Conservation (phyloP, 2,113 vertebrate genomes). For the Rhinogobius similis region DNA sequence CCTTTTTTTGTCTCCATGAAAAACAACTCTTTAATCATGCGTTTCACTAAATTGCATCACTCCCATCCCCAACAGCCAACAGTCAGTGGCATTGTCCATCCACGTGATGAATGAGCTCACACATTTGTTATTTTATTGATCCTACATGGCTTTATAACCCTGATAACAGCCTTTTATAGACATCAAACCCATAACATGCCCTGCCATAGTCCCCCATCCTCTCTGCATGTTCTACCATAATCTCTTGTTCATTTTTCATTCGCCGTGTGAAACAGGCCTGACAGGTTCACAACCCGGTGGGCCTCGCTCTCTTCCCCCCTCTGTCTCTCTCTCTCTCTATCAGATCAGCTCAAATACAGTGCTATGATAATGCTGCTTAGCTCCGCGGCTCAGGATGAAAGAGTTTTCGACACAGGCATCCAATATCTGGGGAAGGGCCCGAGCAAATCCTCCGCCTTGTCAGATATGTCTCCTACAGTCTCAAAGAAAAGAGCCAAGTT, state of each 20-base stretch:
- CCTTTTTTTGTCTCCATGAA: background rate
- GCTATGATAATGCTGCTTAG: conserved; percentile 56
- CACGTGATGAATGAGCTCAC: background rate
- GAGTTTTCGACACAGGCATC: conserved; percentile 46
- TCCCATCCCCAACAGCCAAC: conserved; percentile 5
- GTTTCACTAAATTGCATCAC: conserved; percentile 41
- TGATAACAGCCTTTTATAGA: conserved; percentile 6
- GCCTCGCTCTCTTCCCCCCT: background rate
- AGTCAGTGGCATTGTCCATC: conserved; percentile 3
- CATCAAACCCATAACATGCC: conserved; percentile 12
- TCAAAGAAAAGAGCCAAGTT: conserved; percentile 38
- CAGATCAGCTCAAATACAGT: conserved; percentile 48
- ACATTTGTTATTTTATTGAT: background rate
- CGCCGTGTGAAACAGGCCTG: conserved; percentile 10
- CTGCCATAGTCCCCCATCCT: background rate
- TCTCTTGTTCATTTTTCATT: conserved; percentile 27
- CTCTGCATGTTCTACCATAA: conserved; percentile 6
- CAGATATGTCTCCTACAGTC: conserved; percentile 43
- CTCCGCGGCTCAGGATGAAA: conserved; percentile 49
- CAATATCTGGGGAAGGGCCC: conserved; percentile 43
- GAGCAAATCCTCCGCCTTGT: conserved; percentile 57
- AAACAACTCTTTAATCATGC: background rate
- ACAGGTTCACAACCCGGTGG: conserved; percentile 31
- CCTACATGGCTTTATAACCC: background rate
- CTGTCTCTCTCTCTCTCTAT: conserved; percentile 5